Evolutionary conservation across 1,140 invertebrate species (phyloP).

Genomic region (Laupala kohalensis): DNA sequence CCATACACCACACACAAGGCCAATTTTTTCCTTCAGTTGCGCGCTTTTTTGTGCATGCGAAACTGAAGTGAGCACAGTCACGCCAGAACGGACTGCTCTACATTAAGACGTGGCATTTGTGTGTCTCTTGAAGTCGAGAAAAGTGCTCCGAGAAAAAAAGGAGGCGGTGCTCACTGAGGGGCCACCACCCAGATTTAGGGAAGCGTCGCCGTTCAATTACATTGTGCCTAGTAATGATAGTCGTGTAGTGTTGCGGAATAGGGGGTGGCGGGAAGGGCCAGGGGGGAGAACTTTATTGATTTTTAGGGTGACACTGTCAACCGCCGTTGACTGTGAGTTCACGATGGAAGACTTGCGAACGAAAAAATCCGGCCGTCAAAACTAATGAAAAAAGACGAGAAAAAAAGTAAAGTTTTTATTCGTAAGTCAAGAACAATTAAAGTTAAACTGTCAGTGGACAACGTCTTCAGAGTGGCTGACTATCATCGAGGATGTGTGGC

Average conservation of each 20-base stretch:
- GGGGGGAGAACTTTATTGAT: constrained; percentile 45
- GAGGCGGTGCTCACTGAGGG: constrained; percentile 15
- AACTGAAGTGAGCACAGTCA: constrained; percentile 6
- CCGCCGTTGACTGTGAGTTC: constrained; percentile 30
- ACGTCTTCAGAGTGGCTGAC: constrained; percentile 12
- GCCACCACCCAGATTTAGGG: constrained; percentile 17
- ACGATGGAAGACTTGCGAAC: constrained; percentile 33
- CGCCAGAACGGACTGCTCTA: constrained; percentile 6
- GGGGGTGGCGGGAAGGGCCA: constrained; percentile 30
- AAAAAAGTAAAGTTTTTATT: constrained; percentile 7
- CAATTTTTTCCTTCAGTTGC: not conserved
- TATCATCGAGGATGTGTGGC: constrained; percentile 23
- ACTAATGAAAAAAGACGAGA: constrained; percentile 12
- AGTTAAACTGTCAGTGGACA: constrained; percentile 19
- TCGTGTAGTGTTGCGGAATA: constrained; percentile 19
- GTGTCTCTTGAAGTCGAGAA: constrained; percentile 4
- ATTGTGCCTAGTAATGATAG: constrained; percentile 20
- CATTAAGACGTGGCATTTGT: constrained; percentile 8
- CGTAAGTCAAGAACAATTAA: constrained; percentile 4
- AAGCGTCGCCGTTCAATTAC: constrained; percentile 19
- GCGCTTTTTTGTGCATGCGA: not conserved
- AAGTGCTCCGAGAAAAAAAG: constrained; percentile 11
- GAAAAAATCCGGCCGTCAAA: constrained; percentile 23
- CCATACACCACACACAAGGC: too few species aligned
- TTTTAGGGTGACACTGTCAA: constrained; percentile 52